Base-by-base conservation (phyloP, 2,888 invertebrate species). In the Caenorhabditis wallacei region DNA sequence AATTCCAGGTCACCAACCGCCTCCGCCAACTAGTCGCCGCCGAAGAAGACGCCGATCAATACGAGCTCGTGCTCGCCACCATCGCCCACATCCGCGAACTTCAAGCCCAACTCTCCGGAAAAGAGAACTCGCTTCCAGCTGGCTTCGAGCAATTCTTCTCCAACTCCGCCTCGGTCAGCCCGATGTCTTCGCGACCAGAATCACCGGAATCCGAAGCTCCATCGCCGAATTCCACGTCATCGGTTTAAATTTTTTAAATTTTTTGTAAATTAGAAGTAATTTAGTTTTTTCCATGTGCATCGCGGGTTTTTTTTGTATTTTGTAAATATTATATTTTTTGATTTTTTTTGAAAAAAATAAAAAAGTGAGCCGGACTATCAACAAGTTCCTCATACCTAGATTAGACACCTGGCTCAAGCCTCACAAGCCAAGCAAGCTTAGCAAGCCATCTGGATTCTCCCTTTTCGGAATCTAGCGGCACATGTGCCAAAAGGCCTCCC, bases 41-140 rank as follows among this genome's bases (percentile, higher is more conserved):
- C 18, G 70, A 72, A 24, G 85, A 86, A 26, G 84, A 84, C 43
- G 59, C 74, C 26, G 69, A 72, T 43, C 87, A 87, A 54, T 70
- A 80, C 22, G 83, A 87, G 24, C 82, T 87, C 64, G 82, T 87
- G 26, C 64, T 85, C 16, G 81, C 85, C 53, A 82, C 85, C 46
- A 87, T 87, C 63, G 76, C 80, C n/a, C 85, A 87, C 59, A 87
- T 87, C 53, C 80, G 84, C 11, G 85, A 87, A 43, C 82, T 87
- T 7, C 85, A 87, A 57, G 83, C 82, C 0, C 84, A 80, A 26
- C 57, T 84, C 4, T 70, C 75, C 18, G 80, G 84, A 20, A 82
- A 81, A 56, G 85, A 85, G 24, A 85, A 85, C 68, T 57, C 54
- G 22, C 66, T 85, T 26, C 85, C 85, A 8, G 63, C 70, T 11